Percentiles rank a stretch among this genome's conserved stretches.
These are phyloP conservation scores for Dendrolimus pini DNA, from an alignment of 2,888 invertebrate species.

Conservation along the genomic window DNA sequence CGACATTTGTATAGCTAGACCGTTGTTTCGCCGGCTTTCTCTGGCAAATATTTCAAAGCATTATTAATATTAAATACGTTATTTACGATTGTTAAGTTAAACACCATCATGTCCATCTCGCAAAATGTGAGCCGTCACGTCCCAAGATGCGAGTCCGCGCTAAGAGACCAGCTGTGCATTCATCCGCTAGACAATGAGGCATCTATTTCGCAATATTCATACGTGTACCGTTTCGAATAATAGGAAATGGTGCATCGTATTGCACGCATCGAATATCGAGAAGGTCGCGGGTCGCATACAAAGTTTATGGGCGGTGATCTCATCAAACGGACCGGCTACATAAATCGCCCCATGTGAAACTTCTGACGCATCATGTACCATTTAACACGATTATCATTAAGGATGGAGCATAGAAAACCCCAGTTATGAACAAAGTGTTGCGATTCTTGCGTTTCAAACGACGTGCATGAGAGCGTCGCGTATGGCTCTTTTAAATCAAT, in stretches of 20 bases:
- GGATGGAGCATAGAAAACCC: constrained; percentile 70
- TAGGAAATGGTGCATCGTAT: constrained; percentile 70
- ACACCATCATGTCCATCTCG: constrained; percentile 14
- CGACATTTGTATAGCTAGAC: no score
- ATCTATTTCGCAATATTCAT: constrained; percentile 59
- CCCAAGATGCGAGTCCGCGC: constrained; percentile 24
- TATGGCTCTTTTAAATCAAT: constrained; percentile 30
- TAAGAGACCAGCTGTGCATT: constrained; percentile 40
- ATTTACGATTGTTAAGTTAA: background rate
- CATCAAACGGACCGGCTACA: constrained; percentile 74
- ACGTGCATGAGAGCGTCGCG: constrained; percentile 28
- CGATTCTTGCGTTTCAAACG: constrained; percentile 45
- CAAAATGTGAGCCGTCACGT: constrained; percentile 10
- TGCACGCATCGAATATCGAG: constrained; percentile 63
- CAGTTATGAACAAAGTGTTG: no score
- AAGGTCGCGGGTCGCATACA: constrained; percentile 68
- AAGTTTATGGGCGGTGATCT: constrained; percentile 66
- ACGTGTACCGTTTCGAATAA: constrained; percentile 55
- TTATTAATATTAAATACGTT: no score
- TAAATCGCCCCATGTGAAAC: constrained; percentile 72
- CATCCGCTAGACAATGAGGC: constrained; percentile 58
- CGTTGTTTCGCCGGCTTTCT: no score
- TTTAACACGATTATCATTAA: constrained; percentile 73
- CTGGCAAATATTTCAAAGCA: no score
- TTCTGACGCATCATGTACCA: constrained; percentile 73